Conservation (phyloP, 2,888 invertebrate genomes). For the Alviniconcha strummeri region DNA sequence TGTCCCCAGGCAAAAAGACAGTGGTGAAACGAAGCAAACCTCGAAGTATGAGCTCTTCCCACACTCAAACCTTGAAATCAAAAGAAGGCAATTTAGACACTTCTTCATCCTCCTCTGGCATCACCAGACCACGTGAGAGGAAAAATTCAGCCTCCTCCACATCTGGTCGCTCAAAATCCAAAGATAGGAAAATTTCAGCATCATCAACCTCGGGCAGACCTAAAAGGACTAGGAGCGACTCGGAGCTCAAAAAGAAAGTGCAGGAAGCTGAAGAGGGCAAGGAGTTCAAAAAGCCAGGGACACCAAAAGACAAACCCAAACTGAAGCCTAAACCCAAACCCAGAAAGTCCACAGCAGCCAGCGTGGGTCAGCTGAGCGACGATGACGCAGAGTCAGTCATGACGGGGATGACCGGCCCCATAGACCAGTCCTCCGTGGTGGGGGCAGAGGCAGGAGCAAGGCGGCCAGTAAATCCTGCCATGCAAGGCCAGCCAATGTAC, state of each 20-base stretch:
- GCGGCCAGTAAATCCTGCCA: background rate
- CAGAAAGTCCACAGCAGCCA: constrained; percentile 50
- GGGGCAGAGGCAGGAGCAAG: background rate
- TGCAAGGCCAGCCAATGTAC: constrained; percentile 7
- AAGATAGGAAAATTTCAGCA: constrained; percentile 24
- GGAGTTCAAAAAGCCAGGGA: background rate
- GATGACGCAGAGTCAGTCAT: constrained; percentile 11
- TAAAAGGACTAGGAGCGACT: constrained; percentile 1
- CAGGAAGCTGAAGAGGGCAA: background rate
- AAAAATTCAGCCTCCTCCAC: constrained; percentile 29
- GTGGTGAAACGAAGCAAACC: constrained; percentile 41
- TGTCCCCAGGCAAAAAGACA: constrained; percentile 45
- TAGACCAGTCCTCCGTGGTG: constrained; percentile 25
- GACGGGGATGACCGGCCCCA: constrained; percentile 21
- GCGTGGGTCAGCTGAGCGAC: constrained; percentile 21
- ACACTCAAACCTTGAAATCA: constrained; percentile 51
- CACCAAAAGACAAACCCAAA: constrained; percentile 25
- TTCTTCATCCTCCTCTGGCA: constrained; percentile 21
- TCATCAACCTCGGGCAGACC: constrained; percentile 13
- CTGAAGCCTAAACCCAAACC: constrained; percentile 53
- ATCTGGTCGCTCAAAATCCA: constrained; percentile 15
- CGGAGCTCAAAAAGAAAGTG: background rate
- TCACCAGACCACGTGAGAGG: constrained; percentile 17
- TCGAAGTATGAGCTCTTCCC: constrained; percentile 52
- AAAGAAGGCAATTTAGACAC: constrained; percentile 21